These are phyloP conservation scores for Mastomys coucha DNA, from an alignment of 2,113 vertebrate genomes.

Conservation along the genomic window DNA sequence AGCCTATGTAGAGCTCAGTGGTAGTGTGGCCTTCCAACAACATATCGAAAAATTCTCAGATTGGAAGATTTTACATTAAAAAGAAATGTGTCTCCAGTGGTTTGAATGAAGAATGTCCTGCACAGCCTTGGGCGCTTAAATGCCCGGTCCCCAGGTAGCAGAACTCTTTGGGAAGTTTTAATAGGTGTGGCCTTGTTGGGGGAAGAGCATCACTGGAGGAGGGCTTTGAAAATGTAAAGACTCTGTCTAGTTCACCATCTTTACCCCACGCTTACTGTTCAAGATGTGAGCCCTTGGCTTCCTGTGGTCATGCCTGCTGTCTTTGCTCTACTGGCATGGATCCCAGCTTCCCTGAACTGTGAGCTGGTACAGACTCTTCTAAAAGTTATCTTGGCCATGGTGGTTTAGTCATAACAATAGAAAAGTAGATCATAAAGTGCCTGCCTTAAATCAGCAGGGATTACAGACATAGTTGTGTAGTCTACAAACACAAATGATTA, in stretches of 20 bases:
- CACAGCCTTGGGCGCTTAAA: background rate
- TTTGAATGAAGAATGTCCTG: background rate
- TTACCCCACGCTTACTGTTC: background rate
- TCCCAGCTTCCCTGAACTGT: background rate
- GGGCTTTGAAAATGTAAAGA: background rate
- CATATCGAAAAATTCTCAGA: constrained; percentile 12
- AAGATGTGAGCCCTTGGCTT: background rate
- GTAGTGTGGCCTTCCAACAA: background rate
- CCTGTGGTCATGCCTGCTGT: no score
- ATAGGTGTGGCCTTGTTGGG: background rate
- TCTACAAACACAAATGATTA: background rate
- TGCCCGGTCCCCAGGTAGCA: background rate
- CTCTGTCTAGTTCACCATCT: background rate
- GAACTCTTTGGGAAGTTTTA: background rate
- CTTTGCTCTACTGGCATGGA: background rate
- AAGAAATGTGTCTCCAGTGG: background rate
- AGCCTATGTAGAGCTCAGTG: background rate
- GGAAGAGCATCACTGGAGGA: background rate
- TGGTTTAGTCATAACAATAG: background rate
- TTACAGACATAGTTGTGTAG: background rate
- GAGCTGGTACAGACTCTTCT: background rate
- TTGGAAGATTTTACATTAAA: background rate
- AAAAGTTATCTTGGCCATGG: background rate
- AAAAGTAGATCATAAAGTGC: background rate
- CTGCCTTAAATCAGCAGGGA: background rate